A percentile compares a stretch with the other conserved stretches of the same genome.
Conservation (phyloP, 2,113 vertebrate genomes). For the Indicator maculatus region DNA sequence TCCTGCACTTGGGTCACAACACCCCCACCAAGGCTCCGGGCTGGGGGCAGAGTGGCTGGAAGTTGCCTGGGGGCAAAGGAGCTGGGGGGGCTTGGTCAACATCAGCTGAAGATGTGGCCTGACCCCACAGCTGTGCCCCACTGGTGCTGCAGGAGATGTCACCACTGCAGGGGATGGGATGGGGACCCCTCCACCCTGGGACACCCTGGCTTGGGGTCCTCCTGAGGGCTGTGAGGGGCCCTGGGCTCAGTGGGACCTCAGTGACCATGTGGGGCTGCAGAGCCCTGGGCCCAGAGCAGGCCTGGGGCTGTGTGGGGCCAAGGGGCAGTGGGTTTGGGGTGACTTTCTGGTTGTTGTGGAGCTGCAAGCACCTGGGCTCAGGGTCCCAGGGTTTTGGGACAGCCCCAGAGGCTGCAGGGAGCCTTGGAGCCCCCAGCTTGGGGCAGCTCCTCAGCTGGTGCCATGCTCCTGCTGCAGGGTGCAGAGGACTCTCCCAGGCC, state of each 20-base stretch:
- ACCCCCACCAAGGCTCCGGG: too few species aligned
- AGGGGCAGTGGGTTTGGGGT: background rate
- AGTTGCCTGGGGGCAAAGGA: too few species aligned
- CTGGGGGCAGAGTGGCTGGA: too few species aligned
- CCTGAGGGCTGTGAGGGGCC: background rate
- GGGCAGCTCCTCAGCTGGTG: background rate
- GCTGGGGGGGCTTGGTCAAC: too few species aligned
- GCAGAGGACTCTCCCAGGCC: background rate
- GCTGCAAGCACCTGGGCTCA: background rate
- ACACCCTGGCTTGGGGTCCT: background rate
- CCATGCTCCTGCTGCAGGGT: background rate
- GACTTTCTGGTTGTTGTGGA: background rate
- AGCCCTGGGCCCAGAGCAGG: background rate
- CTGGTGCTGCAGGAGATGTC: background rate
- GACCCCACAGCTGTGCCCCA: background rate
- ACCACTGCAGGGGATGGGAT: background rate
- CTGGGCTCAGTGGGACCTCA: background rate
- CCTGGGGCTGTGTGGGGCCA: background rate
- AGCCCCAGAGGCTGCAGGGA: background rate
- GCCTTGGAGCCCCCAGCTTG: background rate
- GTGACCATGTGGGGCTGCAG: background rate
- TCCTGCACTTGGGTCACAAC: too few species aligned
- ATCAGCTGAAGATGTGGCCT: background rate
- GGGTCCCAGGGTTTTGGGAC: accelerated
- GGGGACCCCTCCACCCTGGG: background rate